These are phyloP conservation scores for Apistogramma diplotaenia DNA, from an alignment of 2,113 vertebrate genomes.

Conservation along the genomic window DNA sequence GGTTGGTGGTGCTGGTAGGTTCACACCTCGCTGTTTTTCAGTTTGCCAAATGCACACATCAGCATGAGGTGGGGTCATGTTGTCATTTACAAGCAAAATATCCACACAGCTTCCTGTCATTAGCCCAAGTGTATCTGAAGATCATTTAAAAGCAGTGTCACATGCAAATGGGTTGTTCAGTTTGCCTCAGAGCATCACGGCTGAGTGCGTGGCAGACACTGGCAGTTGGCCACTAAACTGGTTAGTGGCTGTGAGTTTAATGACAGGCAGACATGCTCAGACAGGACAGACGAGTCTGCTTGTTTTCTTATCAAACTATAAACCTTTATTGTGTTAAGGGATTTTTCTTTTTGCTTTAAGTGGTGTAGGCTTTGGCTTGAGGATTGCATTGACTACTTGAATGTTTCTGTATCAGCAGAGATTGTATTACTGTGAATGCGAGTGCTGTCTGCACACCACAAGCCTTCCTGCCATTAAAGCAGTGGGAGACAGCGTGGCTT, in stretches of 20 bases:
- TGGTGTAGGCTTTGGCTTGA: conserved; percentile 22
- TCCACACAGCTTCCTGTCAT: conserved; percentile 24
- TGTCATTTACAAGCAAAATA: conserved; percentile 5
- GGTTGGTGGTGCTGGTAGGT: neutral
- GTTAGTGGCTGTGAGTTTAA: conserved; percentile 42
- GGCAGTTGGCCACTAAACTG: conserved; percentile 45
- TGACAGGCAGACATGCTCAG: conserved; percentile 35
- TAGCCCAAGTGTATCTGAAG: conserved; percentile 34
- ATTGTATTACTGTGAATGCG: neutral
- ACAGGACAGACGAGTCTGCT: conserved; percentile 49
- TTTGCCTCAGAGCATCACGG: conserved; percentile 18
- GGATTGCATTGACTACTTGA: neutral
- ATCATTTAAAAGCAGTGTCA: conserved; percentile 35
- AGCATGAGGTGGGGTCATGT: neutral
- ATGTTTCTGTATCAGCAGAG: conserved; percentile 26
- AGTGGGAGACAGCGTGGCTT: conserved; percentile 52
- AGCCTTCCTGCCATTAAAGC: conserved; percentile 24
- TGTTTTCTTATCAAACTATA: conserved; percentile 34
- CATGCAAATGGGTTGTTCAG: conserved; percentile 36
- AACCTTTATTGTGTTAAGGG: conserved; percentile 11
- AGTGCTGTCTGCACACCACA: conserved; percentile 18
- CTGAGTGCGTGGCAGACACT: conserved; percentile 4
- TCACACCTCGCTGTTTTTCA: neutral
- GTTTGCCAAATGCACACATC: neutral
- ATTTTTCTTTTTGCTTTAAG: neutral